Base-by-base conservation (phyloP, 2,797 vertebrate genomes). In the Gastrophryne carolinensis region DNA sequence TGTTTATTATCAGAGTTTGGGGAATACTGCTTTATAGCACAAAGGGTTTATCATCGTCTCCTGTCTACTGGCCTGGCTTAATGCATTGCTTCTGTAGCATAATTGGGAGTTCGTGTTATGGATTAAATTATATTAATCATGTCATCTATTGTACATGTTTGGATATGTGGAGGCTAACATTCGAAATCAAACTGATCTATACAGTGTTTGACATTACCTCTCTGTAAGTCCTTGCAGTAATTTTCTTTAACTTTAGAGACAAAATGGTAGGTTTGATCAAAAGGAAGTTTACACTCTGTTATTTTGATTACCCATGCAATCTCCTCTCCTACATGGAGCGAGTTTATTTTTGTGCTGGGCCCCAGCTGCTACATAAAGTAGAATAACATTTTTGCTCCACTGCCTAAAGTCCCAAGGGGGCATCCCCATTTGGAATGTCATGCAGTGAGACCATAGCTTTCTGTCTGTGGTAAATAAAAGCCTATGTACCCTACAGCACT, bases 1-100 rank as follows among this genome's bases (percentile, higher is more conserved):
- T 57, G 65, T 77, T 64, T 77, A 77, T 77, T 72, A 71, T 72
- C 60, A 49, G 67, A 27, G 60, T 72, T 71, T 65, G 15, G 67
- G 75, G 75, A 77, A 68, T 65, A 77, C 24, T 49, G 50, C 26
- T 37, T 32, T 50, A 65, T 39, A 72, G 67, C 67, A 77, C 58
- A 73, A 64, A 49, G 15, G 37, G 35, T 64, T 71, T 64, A 57
- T 57, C 32, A 50, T 54, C 23, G n/a, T 47, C 41, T 75, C 34
- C 39, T 39, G 64, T 53, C 35, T 30, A 49, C 39, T 19, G 49
- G 15, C 26, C 27, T 17, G 21, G n/a, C 52, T 19, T 24, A 27
- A 47, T 47, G 13, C 15, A 24, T 35, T 49, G 41, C 53, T 44
- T 54, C 56, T 75, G 53, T 19, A 35, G 30, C 23, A 62, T 17